A percentile compares a stretch with the other conserved stretches of the same genome.
Conservation (phyloP, 2,888 invertebrate species). For the Acleris literana region DNA sequence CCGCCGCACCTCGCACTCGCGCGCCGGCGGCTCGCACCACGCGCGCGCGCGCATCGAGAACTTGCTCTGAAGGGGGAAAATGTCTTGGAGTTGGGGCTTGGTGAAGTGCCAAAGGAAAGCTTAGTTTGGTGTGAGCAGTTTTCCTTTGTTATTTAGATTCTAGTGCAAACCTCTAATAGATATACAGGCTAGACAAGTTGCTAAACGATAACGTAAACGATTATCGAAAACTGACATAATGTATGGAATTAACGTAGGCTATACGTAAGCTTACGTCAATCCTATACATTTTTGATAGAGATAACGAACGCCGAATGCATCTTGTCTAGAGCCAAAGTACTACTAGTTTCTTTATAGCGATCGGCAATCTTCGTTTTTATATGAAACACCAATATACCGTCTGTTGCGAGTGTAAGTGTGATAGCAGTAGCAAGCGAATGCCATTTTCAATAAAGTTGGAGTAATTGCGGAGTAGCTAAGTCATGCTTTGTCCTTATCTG, state of each 20-base stretch:
- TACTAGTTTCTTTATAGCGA: too few relatives aligned
- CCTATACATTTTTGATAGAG: too few relatives aligned
- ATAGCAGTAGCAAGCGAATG: not conserved
- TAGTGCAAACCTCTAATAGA: not conserved
- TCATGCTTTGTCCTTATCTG: too few relatives aligned
- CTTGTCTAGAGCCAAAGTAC: too few relatives aligned
- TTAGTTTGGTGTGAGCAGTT: not conserved
- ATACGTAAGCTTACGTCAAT: too few relatives aligned
- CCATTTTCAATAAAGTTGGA: not conserved
- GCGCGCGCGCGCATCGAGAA: slow-evolving; percentile 92
- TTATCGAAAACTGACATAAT: too few relatives aligned
- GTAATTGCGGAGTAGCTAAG: not conserved
- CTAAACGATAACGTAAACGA: too few relatives aligned
- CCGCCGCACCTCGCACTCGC: slow-evolving; percentile 55
- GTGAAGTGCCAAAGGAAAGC: slow-evolving; percentile 1
- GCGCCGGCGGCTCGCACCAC: slow-evolving; percentile 87
- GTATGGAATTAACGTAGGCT: too few relatives aligned
- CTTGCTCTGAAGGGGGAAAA: slow-evolving; percentile 84
- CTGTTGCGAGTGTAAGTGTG: too few relatives aligned
- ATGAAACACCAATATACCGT: too few relatives aligned
- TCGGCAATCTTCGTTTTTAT: too few relatives aligned
- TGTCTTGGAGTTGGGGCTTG: not conserved
- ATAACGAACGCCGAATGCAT: too few relatives aligned
- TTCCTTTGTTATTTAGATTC: not conserved
- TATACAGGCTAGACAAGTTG: not conserved